Conservation (phyloP, 2,888 invertebrate genomes). For the Rambutsinella grinnellia region DNA sequence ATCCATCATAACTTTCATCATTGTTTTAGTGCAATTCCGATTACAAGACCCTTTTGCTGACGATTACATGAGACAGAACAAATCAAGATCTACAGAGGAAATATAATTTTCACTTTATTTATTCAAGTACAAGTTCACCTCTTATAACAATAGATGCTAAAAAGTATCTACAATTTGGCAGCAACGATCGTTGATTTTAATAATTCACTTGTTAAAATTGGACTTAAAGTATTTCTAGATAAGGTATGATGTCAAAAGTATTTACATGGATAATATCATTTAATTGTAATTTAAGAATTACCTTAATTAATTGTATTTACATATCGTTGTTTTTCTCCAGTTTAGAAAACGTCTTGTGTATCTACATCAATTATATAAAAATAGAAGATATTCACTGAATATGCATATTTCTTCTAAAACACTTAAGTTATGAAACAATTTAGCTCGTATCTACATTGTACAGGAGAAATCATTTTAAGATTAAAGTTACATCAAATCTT, state of each 20-base stretch:
- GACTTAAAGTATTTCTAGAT: neutral
- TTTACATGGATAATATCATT: neutral
- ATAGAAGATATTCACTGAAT: neutral
- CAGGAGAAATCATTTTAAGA: neutral
- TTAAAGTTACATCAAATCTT: neutral
- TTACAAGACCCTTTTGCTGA: constrained; percentile 7
- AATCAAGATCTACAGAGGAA: neutral
- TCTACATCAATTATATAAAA: constrained; percentile 8
- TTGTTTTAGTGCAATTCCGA: constrained; percentile 25
- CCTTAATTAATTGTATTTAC: neutral
- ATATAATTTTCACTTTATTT: neutral
- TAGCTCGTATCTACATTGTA: constrained; percentile 41
- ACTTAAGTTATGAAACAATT: neutral
- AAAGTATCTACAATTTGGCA: neutral
- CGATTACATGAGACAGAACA: no score
- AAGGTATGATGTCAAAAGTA: neutral
- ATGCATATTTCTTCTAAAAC: neutral
- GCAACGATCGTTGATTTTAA: no score
- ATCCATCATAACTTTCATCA: constrained; percentile 15
- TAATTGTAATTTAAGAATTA: neutral
- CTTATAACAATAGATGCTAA: neutral
- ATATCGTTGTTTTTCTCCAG: neutral
- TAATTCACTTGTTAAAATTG: no score
- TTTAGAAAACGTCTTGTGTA: neutral
- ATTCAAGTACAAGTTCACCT: neutral